Evolutionary conservation across 2,888 invertebrate genomes (phyloP).

Genomic region (Imbricaverruca yamaguchii): DNA sequence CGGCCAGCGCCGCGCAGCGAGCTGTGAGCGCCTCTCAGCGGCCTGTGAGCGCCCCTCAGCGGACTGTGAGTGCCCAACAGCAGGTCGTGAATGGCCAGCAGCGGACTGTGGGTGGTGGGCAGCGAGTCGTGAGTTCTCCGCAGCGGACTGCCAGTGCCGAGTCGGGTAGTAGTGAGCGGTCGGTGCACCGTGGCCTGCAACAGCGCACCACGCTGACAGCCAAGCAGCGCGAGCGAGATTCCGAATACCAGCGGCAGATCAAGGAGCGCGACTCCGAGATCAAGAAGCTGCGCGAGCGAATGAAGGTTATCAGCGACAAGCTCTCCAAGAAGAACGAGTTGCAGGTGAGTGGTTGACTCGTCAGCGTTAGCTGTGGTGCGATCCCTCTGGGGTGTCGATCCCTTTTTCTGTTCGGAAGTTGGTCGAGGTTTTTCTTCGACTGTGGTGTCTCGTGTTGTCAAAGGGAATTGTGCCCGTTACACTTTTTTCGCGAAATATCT

Average conservation of each 20-base stretch:
- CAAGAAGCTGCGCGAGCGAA: conserved; percentile 29
- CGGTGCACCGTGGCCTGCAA: background rate
- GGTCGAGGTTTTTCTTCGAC: no score
- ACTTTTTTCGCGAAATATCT: no score
- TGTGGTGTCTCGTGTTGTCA: no score
- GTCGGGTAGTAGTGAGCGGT: background rate
- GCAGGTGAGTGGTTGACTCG: background rate
- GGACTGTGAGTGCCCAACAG: background rate
- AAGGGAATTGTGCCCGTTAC: no score
- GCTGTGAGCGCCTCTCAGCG: background rate
- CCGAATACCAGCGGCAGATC: conserved; percentile 33
- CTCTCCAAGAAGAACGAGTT: conserved; percentile 32
- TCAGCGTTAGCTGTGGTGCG: no score
- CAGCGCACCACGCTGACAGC: conserved; percentile 19
- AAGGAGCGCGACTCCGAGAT: conserved; percentile 34
- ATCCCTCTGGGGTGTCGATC: no score
- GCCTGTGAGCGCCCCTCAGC: background rate
- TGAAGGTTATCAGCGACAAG: conserved; percentile 32
- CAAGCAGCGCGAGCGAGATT: conserved; percentile 30
- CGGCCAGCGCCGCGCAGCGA: background rate
- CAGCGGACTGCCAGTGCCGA: no score
- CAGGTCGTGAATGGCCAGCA: background rate
- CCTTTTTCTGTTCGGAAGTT: no score
- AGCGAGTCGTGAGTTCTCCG: background rate
- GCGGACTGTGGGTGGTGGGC: background rate